A percentile compares a stretch with the other conserved stretches of the same genome.
These are phyloP conservation scores for Athalia rosae DNA, from an alignment of 2,888 invertebrate genomes.

Conservation along the genomic window DNA sequence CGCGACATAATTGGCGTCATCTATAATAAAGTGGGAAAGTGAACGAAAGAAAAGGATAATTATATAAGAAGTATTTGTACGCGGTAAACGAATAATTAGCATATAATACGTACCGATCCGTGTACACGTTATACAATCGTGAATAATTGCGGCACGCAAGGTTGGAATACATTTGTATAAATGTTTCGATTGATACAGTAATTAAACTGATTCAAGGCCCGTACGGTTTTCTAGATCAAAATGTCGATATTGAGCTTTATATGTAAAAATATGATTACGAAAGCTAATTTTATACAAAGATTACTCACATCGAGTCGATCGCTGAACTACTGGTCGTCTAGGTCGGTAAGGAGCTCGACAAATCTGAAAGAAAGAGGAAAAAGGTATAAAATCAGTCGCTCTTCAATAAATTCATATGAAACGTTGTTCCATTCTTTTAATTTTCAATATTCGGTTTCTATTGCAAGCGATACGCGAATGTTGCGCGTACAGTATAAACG, in stretches of 20 bases:
- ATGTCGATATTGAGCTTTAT: too few relatives aligned
- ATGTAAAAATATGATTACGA: too few relatives aligned
- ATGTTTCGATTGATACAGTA: neutral
- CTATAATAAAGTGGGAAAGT: neutral
- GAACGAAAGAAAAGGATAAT: too few relatives aligned
- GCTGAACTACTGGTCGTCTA: neutral
- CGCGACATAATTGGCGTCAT: too few relatives aligned
- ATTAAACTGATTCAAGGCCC: neutral
- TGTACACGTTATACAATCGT: too few relatives aligned
- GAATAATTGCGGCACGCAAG: too few relatives aligned
- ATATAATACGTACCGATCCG: too few relatives aligned
- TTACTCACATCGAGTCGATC: constrained; percentile 22
- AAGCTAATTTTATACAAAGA: too few relatives aligned
- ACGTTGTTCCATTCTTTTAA: neutral
- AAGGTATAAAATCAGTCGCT: constrained; percentile 2
- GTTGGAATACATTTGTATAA: neutral
- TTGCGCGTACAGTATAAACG: constrained; percentile 14
- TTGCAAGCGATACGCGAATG: neutral
- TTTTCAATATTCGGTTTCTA: neutral
- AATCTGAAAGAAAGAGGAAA: constrained; percentile 13
- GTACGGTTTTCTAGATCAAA: neutral
- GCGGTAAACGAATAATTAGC: too few relatives aligned
- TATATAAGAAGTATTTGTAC: too few relatives aligned
- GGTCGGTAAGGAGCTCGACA: constrained; percentile 20
- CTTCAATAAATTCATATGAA: neutral